Base-by-base conservation (phyloP, 2,888 invertebrate species). In the Heliconius erato region DNA sequence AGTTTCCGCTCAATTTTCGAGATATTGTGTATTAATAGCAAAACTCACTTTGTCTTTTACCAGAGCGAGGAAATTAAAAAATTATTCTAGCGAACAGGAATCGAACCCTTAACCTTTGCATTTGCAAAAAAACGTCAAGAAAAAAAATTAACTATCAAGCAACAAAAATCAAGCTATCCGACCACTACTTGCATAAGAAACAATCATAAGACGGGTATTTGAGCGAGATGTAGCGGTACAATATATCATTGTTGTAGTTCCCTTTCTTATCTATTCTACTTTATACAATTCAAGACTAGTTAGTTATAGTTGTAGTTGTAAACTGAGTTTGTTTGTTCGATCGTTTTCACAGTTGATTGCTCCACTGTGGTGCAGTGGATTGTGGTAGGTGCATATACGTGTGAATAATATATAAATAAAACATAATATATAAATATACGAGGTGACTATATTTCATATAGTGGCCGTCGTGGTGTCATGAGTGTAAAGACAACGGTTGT, bases 211-310 rank as follows among this genome's bases (percentile, higher is more conserved):
- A 78, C 28, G 49, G 49, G 78, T 67, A 78, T 78, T 68, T 67
- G 65, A 76, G 65, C 67, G 63, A 78, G 78, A 67, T 65, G 44
- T 44, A 44, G 77, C 65, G 40, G 77, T 44, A 67, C 77, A 77
- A 77, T 65, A 12, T 65, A 12, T 44, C 77, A 77, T 77, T 77
- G 77, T 77, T 67, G 40, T 78, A 67, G 44, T 67, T 78, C 9
- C 65, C 28, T 67, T 78, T 68, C 49, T 78, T 68, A 78, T 78
- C 67, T 78, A 44, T n/a, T 76, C 16, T 26, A 78, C 23, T 44
- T 49, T 44, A 14, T 74, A 63, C 49, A 26, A 26, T 28, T 69
- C 40, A 40, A 40, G 40, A 40, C 26, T 19, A 54, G 23, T 23
- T 54, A 40, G 16, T 23, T 26, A 1, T 14, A 44, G 16, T 26